phyloP scores from a whole-genome alignment of 2,888 invertebrate genomes.

The Halictus ligatus region DNA sequence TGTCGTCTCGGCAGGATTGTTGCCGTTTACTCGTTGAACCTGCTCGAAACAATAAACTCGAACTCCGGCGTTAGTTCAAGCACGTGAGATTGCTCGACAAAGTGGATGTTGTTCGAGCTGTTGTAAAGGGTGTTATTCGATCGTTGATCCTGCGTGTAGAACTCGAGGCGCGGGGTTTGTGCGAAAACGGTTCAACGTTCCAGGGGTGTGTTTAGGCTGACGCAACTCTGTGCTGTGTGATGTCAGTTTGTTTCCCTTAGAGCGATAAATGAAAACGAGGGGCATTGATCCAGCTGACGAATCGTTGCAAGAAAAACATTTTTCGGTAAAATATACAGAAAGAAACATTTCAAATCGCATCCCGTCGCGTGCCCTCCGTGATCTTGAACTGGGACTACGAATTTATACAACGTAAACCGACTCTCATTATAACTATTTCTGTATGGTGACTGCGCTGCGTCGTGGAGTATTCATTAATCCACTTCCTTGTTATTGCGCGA shows the following conservation, averaged over 20 bases:
- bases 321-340: background rate
- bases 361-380: too few species aligned
- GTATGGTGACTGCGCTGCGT: background rate
- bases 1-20: background rate
- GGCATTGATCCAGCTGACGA: background rate
- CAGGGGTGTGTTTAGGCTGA: background rate
- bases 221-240: background rate
- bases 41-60: background rate
- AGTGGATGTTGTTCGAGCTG: background rate
- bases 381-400: background rate
- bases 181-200: background rate
- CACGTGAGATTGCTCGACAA: background rate
- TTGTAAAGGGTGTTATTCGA: background rate
- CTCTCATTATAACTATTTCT: too few species aligned
- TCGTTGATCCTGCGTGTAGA: background rate
- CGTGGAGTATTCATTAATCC: background rate
- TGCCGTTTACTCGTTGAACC: background rate
- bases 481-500: background rate
- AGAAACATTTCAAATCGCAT: conserved; percentile 29
- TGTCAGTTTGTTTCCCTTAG: background rate
- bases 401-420: too few species aligned
- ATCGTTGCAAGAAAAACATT: background rate
- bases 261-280: background rate
- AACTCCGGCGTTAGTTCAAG: background rate
- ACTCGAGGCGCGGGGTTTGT: background rate